Conservation (phyloP, 2,113 vertebrate genomes). For the Lichenostomus cassidix region DNA sequence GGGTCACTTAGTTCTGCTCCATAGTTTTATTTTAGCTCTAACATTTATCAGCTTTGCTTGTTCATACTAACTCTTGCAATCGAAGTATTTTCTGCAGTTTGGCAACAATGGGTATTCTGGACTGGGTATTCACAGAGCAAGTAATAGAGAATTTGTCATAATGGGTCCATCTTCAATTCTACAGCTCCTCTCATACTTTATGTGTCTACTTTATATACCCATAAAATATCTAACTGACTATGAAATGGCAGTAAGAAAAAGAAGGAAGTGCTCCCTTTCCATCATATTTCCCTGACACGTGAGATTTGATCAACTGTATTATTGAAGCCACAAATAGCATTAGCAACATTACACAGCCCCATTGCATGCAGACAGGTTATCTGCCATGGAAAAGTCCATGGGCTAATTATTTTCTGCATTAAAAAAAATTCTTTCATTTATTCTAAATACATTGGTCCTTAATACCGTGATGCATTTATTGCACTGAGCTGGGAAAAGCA, state of each 20-base stretch:
- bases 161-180: background rate
- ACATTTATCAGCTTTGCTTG: constrained; percentile 34
- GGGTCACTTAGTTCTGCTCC: background rate
- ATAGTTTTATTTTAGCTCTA: constrained; percentile 12
- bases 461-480: background rate
- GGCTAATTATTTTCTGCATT: background rate
- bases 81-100: constrained; percentile 7
- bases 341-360: background rate
- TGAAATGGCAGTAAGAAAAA: background rate
- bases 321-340: background rate
- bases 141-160: background rate
- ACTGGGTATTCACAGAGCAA: background rate
- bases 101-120: background rate
- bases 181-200: constrained; percentile 8
- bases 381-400: background rate
- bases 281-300: background rate
- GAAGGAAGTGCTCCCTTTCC: background rate
- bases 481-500: background rate
- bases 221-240: constrained; percentile 13
- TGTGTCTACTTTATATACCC: background rate
- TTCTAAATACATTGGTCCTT: background rate
- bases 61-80: background rate
- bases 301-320: background rate
- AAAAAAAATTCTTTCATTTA: background rate
- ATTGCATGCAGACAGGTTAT: background rate